Conservation (phyloP, 2,113 vertebrate species). For the Cacatua alba region DNA sequence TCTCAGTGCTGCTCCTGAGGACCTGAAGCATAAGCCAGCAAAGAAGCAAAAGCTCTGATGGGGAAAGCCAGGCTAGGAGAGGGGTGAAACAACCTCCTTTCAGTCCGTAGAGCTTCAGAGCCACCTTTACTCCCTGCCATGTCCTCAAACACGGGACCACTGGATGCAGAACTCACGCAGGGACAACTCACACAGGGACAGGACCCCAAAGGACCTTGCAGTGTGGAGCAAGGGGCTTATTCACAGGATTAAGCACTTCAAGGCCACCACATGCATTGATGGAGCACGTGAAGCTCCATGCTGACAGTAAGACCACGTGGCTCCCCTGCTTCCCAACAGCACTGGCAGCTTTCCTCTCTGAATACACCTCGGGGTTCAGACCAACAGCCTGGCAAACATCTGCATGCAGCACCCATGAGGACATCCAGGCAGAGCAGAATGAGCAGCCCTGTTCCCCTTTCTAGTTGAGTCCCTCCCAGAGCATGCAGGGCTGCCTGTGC, state of each 20-base stretch:
- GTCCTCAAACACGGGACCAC: fast-evolving
- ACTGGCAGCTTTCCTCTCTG: not conserved
- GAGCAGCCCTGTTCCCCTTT: not conserved
- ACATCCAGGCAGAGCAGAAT: not conserved
- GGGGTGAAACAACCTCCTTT: not conserved
- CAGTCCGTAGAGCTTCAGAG: not conserved
- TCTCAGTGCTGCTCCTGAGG: not conserved
- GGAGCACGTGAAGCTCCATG: not conserved
- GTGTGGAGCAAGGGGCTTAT: not conserved
- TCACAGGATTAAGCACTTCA: not conserved
- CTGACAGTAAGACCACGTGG: not conserved
- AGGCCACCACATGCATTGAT: fast-evolving
- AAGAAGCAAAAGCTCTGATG: not conserved
- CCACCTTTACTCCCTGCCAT: not conserved
- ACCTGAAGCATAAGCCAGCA: not conserved
- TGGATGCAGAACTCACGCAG: not conserved
- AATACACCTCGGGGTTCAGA: not conserved
- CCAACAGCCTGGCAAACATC: not conserved
- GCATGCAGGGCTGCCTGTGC: not conserved
- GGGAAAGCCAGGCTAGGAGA: not conserved
- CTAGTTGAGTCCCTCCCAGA: not conserved
- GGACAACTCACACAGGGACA: not conserved
- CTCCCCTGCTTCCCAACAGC: not conserved
- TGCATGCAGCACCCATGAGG: not conserved
- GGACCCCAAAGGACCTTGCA: fast-evolving